A percentile compares a stretch with the other conserved stretches of the same genome.
These are phyloP conservation scores for Linepithema humile DNA, from an alignment of 1,140 invertebrate species.

Conservation along the genomic window DNA sequence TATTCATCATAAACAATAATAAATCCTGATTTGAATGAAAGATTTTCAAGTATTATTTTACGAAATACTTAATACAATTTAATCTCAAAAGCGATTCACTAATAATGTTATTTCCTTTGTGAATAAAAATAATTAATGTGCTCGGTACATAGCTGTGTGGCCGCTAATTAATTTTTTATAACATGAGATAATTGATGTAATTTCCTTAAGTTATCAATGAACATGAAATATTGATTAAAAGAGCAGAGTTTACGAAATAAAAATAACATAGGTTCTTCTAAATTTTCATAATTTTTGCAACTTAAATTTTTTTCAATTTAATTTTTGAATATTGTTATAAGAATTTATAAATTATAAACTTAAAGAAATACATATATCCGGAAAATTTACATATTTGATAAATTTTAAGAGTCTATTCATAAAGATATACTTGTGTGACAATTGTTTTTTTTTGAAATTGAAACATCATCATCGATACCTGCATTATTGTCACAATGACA, in stretches of 20 bases:
- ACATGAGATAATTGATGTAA: background rate
- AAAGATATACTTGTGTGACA: background rate
- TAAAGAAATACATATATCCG: too few relatives aligned
- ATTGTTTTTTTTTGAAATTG: constrained; percentile 1
- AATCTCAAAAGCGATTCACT: background rate
- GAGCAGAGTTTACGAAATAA: too few relatives aligned
- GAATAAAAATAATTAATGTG: background rate
- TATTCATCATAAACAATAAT: background rate
- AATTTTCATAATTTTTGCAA: too few relatives aligned
- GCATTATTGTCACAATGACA: constrained; percentile 18
- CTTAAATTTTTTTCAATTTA: too few relatives aligned
- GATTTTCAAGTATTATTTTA: background rate
- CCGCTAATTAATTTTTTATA: background rate
- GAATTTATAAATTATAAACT: too few relatives aligned
- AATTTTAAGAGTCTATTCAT: too few relatives aligned
- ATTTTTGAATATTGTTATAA: too few relatives aligned
- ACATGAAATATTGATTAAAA: too few relatives aligned
- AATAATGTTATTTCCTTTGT: background rate
- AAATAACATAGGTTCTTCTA: too few relatives aligned
- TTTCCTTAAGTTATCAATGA: too few relatives aligned
- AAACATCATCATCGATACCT: background rate
- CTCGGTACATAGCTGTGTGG: background rate
- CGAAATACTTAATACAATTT: background rate
- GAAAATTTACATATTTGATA: too few relatives aligned
- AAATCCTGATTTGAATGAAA: background rate